These are phyloP conservation scores for Mythimna albipuncta DNA, from an alignment of 2,888 invertebrate species.

Conservation along the genomic window DNA sequence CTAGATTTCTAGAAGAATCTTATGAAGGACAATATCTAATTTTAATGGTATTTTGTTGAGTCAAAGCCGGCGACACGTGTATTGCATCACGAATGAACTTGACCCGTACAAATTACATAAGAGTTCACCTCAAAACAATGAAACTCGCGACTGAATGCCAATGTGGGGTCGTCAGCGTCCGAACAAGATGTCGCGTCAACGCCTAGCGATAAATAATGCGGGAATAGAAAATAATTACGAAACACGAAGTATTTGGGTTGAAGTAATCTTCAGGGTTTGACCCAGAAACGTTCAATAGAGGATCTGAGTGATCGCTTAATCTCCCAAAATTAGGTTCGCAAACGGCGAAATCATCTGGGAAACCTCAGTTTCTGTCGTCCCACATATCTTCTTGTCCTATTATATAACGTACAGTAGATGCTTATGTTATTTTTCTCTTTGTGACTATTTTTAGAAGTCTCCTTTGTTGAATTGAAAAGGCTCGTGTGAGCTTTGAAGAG, in stretches of 20 bases:
- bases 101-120: conserved; percentile 60
- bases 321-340: conserved; percentile 62
- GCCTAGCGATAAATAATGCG: conserved; percentile 49
- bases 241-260: conserved; percentile 59
- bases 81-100: conserved; percentile 55
- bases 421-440: conserved; percentile 32
- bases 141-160: conserved; percentile 53
- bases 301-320: conserved; percentile 67
- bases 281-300: conserved; percentile 65
- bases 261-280: conserved; percentile 66
- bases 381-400: conserved; percentile 59
- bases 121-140: conserved; percentile 63
- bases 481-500: conserved; percentile 29
- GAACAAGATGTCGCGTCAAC: conserved; percentile 51
- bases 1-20: conserved; percentile 11
- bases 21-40: conserved; percentile 43
- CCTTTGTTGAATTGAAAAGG: conserved; percentile 40
- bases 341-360: conserved; percentile 54
- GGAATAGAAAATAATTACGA: conserved; percentile 64
- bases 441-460: conserved; percentile 53
- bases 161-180: conserved; percentile 43
- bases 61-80: conserved; percentile 36
- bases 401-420: conserved; percentile 54
- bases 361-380: conserved; percentile 54
- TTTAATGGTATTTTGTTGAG: conserved; percentile 19